Evolutionary conservation across 2,888 invertebrate genomes (phyloP).

Genomic region (Athetis lepigone): DNA sequence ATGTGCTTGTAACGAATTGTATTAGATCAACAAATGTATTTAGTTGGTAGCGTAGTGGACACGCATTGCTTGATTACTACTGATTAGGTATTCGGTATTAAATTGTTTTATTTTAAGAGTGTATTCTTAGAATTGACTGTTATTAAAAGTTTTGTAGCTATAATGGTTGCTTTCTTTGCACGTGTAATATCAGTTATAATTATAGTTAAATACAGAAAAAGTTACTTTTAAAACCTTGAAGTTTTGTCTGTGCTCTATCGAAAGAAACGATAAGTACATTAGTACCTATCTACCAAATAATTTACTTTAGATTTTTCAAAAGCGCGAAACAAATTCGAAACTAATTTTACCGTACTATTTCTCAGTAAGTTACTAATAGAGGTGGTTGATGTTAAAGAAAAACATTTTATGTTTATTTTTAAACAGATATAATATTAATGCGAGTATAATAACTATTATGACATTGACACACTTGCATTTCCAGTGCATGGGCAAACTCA

Average conservation of each 20-base stretch:
- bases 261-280: not conserved
- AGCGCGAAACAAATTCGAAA: not conserved
- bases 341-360: not conserved
- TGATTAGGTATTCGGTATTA: constrained; percentile 20
- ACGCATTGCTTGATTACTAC: constrained; percentile 37
- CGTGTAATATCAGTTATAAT: constrained; percentile 18
- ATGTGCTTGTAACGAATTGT: constrained; percentile 42
- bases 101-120: constrained; percentile 42
- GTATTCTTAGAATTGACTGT: constrained; percentile 23
- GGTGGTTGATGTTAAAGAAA: too few species aligned
- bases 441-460: constrained; percentile 5
- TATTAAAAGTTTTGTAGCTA: constrained; percentile 3
- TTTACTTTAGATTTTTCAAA: not conserved
- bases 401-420: too few species aligned
- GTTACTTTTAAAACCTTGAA: constrained; percentile 9
- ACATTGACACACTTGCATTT: constrained; percentile 21
- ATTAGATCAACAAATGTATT: constrained; percentile 44
- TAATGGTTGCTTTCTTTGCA: constrained; percentile 3
- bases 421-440: not conserved
- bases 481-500: not conserved
- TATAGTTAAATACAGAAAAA: not conserved
- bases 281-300: too few species aligned
- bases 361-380: not conserved
- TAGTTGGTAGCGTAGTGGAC: constrained; percentile 37
- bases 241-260: too few species aligned